phyloP scores from a whole-genome alignment of 2,888 invertebrate species.

The Psylliodes chrysocephalus region DNA sequence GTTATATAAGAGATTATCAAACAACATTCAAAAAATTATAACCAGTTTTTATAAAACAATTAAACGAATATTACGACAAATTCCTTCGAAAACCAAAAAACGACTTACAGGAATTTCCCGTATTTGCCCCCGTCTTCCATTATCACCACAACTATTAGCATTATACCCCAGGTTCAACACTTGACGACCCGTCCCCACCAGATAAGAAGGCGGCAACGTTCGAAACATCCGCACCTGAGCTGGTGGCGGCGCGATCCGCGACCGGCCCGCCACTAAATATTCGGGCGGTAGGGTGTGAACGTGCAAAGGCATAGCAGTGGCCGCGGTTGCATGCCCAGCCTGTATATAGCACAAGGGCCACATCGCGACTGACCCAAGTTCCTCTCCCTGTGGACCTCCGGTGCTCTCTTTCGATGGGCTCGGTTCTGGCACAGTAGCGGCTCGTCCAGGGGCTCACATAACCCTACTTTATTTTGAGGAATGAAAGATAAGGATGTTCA shows the following conservation, averaged over 20 bases:
- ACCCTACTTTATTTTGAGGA: background rate
- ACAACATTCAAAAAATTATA: too few relatives aligned
- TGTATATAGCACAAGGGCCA: constrained; percentile 63
- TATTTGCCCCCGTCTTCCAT: background rate
- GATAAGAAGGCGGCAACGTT: constrained; percentile 59
- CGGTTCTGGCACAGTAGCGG: constrained; percentile 9
- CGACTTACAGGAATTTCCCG: constrained; percentile 22
- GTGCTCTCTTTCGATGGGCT: constrained; percentile 6
- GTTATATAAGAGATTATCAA: too few relatives aligned
- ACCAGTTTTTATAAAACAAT: too few relatives aligned
- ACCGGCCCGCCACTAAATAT: constrained; percentile 33
- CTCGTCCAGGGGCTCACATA: background rate
- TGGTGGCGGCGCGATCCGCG: constrained; percentile 36
- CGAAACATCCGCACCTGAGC: constrained; percentile 46
- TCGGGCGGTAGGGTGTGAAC: constrained; percentile 58
- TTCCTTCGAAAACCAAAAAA: too few relatives aligned
- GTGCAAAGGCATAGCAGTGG: constrained; percentile 46
- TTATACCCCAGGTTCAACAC: constrained; percentile 18
- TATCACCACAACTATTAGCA: background rate
- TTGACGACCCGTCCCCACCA: constrained; percentile 29
- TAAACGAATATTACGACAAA: too few relatives aligned
- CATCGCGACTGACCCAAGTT: constrained; percentile 54
- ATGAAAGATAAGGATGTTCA: background rate
- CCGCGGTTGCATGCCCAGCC: constrained; percentile 44
- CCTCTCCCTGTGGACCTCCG: constrained; percentile 26